phyloP scores from a whole-genome alignment of 2,113 vertebrate genomes.

The Centrocercus urophasianus region DNA sequence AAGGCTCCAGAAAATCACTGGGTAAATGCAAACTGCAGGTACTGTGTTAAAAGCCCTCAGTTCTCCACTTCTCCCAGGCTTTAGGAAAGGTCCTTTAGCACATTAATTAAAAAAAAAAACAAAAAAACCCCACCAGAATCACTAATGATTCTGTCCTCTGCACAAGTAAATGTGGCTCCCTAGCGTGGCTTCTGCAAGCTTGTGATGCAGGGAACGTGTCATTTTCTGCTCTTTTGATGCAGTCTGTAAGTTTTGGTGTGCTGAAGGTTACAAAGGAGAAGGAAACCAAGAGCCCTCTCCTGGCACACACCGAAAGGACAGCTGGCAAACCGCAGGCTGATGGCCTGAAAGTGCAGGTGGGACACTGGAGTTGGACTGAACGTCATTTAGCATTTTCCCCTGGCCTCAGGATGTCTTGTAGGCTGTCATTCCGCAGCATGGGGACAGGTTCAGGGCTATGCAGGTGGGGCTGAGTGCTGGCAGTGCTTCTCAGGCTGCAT shows the following conservation, averaged over 20 bases:
- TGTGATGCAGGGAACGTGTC: background rate
- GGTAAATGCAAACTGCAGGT: constrained; percentile 22
- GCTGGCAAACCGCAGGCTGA: background rate
- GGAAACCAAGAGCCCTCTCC: constrained; percentile 40
- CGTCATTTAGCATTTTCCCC: background rate
- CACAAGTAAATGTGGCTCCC: background rate
- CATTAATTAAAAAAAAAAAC: background rate
- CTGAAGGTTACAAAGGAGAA: background rate
- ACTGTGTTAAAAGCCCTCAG: background rate
- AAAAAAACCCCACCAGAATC: background rate
- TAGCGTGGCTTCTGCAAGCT: background rate
- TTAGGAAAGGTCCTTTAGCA: background rate
- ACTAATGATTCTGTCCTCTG: background rate
- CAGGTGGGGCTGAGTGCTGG: background rate
- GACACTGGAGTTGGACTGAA: background rate
- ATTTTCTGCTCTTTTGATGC: background rate
- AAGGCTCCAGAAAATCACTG: background rate
- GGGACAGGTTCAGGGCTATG: background rate
- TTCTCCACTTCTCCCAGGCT: background rate
- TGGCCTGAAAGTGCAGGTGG: background rate
- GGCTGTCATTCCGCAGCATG: background rate
- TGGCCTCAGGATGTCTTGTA: background rate
- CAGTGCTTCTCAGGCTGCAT: background rate
- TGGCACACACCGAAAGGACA: background rate
- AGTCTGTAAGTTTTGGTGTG: background rate